phyloP scores from a whole-genome alignment of 2,888 invertebrate species.

The Gymnocheta viridis region DNA sequence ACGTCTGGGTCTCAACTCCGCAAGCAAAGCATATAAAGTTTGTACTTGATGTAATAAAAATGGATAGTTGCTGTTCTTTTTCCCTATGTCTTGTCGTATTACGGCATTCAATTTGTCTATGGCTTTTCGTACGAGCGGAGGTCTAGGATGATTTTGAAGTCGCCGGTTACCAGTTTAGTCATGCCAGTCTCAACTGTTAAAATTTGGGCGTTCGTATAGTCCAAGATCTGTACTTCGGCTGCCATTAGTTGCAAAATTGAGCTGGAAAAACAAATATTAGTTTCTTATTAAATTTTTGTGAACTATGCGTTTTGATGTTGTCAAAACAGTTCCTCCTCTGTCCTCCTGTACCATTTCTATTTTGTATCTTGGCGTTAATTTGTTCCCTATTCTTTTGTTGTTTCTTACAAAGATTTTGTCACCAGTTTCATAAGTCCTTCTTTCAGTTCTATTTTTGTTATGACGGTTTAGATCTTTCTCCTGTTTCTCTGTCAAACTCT shows the following conservation, averaged over 20 bases:
- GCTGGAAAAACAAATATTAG: not conserved
- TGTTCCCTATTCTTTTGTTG: slow-evolving; percentile 11
- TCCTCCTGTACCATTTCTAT: slow-evolving; percentile 11
- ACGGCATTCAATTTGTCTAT: slow-evolving; percentile 10
- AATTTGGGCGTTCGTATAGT: slow-evolving; percentile 10
- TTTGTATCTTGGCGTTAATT: not conserved
- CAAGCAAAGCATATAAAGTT: not conserved
- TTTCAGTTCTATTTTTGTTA: not conserved
- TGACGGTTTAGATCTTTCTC: not conserved
- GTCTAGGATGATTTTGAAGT: slow-evolving; percentile 16
- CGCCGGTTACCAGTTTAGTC: not conserved
- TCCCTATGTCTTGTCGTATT: not conserved
- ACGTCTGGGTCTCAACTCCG: slow-evolving; percentile 31
- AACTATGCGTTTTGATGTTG: not conserved
- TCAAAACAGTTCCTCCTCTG: not conserved
- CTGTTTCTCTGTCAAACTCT: slow-evolving; percentile 4
- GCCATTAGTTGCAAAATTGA: not conserved
- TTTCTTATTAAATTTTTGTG: slow-evolving; percentile 2
- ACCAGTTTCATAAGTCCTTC: not conserved
- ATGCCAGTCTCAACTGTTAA: slow-evolving; percentile 3
- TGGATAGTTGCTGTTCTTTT: too few relatives aligned
- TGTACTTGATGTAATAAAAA: too few relatives aligned
- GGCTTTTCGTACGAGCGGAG: not conserved
- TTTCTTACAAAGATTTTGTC: not conserved
- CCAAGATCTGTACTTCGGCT: slow-evolving; percentile 4